Conservation (phyloP, 2,888 invertebrate genomes). For the Crossocerus cetratus region DNA sequence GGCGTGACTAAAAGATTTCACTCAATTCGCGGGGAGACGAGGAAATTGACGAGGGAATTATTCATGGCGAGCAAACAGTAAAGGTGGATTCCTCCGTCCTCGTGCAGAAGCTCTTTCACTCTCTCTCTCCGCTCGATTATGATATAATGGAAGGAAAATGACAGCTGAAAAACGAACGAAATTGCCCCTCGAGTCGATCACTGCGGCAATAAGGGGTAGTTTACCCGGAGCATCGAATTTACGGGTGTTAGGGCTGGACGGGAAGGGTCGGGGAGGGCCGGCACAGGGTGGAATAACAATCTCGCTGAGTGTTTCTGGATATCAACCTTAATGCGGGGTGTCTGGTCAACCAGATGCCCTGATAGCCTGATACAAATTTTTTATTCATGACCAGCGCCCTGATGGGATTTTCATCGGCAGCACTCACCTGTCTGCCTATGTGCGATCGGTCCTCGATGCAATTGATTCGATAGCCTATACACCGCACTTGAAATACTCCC, state of each 20-base stretch:
- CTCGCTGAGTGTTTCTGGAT: conserved; percentile 70
- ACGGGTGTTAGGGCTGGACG: conserved; percentile 39
- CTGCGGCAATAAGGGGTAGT: conserved; percentile 57
- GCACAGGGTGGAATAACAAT: conserved; percentile 66
- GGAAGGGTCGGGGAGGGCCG: conserved; percentile 37
- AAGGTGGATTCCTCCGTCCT: background rate
- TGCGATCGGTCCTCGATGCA: conserved; percentile 55
- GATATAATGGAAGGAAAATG: conserved; percentile 34
- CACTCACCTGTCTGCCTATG: conserved; percentile 61
- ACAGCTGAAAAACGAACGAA: conserved; percentile 48
- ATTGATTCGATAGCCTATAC: conserved; percentile 40
- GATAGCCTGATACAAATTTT: conserved; percentile 63
- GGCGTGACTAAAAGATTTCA: background rate
- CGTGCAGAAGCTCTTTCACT: conserved; percentile 1
- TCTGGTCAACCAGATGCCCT: conserved; percentile 68
- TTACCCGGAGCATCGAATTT: conserved; percentile 54
- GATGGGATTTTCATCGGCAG: conserved; percentile 69
- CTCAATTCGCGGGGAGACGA: background rate
- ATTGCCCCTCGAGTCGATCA: conserved; percentile 57
- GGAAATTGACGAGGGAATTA: conserved; percentile 1
- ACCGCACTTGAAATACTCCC: conserved; percentile 21
- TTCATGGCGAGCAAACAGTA: background rate
- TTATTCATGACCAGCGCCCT: conserved; percentile 68
- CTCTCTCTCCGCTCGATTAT: conserved; percentile 9
- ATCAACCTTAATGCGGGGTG: conserved; percentile 64